Base-by-base conservation (phyloP, 2,113 vertebrate genomes). In the Gracilinanus agilis region DNA sequence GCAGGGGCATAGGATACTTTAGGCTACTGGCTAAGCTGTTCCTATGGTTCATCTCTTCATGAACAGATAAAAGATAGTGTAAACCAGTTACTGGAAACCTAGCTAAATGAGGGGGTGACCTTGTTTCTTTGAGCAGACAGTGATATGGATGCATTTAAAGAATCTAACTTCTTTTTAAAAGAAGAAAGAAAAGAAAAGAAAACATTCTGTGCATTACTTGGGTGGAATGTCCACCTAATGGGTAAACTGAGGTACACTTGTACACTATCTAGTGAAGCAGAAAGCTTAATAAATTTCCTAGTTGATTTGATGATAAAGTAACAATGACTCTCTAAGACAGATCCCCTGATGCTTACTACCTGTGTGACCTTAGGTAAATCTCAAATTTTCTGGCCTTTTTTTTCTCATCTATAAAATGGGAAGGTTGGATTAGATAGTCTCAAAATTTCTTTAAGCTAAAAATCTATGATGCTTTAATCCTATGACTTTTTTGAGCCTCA, bases 11-110 rank as follows among this genome's bases (percentile, higher is more conserved):
- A 49, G 9, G 27, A 40, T 29, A 90, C 75, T 49, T 56, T 29
- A 83, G 88, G 11, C 53, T 95, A 95, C 94, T 58, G 91, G 94
- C 56, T 93, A 93, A 95, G 90, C 4, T 24, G 0, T 61, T 54
- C 40, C 90, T 93, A 34, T 4, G 53, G 90, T 83, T 83, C 67
- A 40, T 83, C 67, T 83, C 67, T 75, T 75, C 61, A 75, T 75
- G 34, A 75, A 75, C 34, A 75, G 34, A 29, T n/a, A 90, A 90
- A 90, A 1, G 0, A 44, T 53, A 3, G 12, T 75, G 53, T 44
- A 10, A 0, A 53, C 2, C 61, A 92, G 53, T 54, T 55, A 89
- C 1, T 9, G 13, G 44, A 90, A 92, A 54, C 90, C 29, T n/a
- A 7, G n/a, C 67, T 8, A 54, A 21, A 9, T 23, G 24, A 0